Base-by-base conservation (phyloP, 2,113 vertebrate genomes). In the Gallinago undulata region DNA sequence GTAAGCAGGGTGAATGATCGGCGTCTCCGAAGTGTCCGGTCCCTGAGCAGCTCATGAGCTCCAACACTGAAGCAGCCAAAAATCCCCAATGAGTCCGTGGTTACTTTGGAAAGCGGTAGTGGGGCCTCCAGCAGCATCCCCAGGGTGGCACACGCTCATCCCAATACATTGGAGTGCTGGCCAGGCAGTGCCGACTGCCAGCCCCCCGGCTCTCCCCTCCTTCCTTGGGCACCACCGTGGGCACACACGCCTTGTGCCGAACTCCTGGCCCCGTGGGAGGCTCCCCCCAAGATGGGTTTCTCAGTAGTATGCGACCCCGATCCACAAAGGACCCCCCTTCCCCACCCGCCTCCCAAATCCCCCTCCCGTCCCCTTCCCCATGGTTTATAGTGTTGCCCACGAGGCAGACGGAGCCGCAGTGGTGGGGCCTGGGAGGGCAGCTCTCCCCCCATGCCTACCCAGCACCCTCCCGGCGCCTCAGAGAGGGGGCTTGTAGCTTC, bases 341-440 rank as follows among this genome's bases (percentile, higher is more conserved):
- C 96, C 95, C 93, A 47, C 96, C 97, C 91, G 0, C 88, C 84
- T 77, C 95, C 94, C 96, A 28, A 35, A 53, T 57, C 63, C 70
- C 95, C 82, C 64, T 90, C 87, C 90, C 80, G 0, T 48, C 47
- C 95, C 80, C 31, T 82, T 76, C 25, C 92, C 93, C 84, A 78
- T 37, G 84, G 87, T 93, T 90, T 41, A 25, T 82, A 47, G 68
- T 21, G 57, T 7, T 79, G 83, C 64, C 94, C 90, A 66, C 6
- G 17, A 51, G 73, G 79, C 87, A 67, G 95, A 55, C 1, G 60
- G 70, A 91, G 84, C 50, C 0, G 6, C 56, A 31, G 33, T 33
- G 60, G 14, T 15, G 62, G 72, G 79, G 53, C 2, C 2, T 35
- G 69, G 72, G 35, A 84, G 82, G 78, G 33, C 2, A 1, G n/a